Percentiles rank a stretch among this genome's conserved stretches.
These are phyloP conservation scores for Synanceia verrucosa DNA, from an alignment of 2,797 vertebrate species.

Conservation along the genomic window DNA sequence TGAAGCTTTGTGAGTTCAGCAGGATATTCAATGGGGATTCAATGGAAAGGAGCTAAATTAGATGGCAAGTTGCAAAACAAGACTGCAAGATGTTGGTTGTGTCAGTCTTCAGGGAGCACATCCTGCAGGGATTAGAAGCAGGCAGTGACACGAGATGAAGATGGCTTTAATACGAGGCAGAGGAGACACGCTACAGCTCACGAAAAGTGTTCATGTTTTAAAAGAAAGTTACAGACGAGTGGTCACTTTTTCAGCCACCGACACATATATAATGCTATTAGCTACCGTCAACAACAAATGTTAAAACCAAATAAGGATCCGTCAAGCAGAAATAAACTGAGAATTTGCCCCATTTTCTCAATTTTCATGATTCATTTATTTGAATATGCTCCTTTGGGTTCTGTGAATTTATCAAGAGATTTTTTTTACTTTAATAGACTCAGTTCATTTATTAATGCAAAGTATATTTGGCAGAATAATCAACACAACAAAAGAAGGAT, in stretches of 20 bases:
- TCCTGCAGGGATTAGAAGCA: neutral
- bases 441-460: neutral
- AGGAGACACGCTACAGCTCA: neutral
- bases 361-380: no score
- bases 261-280: neutral
- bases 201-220: neutral
- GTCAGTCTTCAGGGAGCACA: constrained; percentile 4
- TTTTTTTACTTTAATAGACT: neutral
- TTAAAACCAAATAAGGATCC: neutral
- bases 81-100: constrained; percentile 13
- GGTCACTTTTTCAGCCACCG: no score
- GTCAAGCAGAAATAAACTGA: neutral
- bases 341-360: no score
- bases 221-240: neutral
- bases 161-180: constrained; percentile 1
- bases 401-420: neutral
- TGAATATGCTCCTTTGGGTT: neutral
- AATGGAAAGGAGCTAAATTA: constrained; percentile 30
- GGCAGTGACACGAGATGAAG: constrained; percentile 4
- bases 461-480: neutral
- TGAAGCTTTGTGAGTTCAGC: constrained; percentile 16
- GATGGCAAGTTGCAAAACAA: constrained; percentile 30
- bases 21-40: constrained; percentile 16
- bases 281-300: neutral
- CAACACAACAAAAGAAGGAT: neutral